Base-by-base conservation (phyloP, 2,888 invertebrate species). In the Drosophila lutescens region DNA sequence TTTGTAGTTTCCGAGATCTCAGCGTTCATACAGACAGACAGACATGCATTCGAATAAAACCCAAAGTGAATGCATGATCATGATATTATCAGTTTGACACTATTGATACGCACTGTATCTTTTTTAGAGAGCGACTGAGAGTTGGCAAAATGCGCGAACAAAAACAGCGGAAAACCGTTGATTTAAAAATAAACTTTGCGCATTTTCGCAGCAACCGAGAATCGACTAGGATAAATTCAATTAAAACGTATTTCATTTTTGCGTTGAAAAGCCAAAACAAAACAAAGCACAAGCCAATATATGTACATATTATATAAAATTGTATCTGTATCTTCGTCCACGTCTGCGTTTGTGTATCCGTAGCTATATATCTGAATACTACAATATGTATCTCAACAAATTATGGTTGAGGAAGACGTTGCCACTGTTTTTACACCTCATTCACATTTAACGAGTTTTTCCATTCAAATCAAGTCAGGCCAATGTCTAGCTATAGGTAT, bases 231-330 rank as follows among this genome's bases (percentile, higher is more conserved):
- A 73, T 77, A 58, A 55, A 86, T 86, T 77, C 83, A 83, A 86
- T 83, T 83, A 80, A 83, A 85, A 67, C 78, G 82, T 82, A 83
- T 82, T 82, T 84, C 74, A 83, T 83, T 62, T 59, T 72, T 83
- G 72, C 78, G 83, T 80, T 72, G 53, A 65, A 72, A 72, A 68
- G 73, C 70, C 66, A 66, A 71, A 66, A 50, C 63, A 79, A 66
- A 70, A 76, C 57, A 72, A 74, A 75, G 43, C 55, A 23, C 58
- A 40, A 47, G 36, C 20, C 32, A 47, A 20, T 20, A 47, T 20
- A 47, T 20, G 2, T 41, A 55, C 55, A 72, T 61, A 63, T 71
- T 71, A 70, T 71, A 70, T 71, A 71, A 71, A 71, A 56, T 36
- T 68, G 55, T 70, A 41, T 38, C 67, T 47, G 15, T 41, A 20